Conservation (phyloP, 2,888 invertebrate species). For the Ophion obscuratus region DNA sequence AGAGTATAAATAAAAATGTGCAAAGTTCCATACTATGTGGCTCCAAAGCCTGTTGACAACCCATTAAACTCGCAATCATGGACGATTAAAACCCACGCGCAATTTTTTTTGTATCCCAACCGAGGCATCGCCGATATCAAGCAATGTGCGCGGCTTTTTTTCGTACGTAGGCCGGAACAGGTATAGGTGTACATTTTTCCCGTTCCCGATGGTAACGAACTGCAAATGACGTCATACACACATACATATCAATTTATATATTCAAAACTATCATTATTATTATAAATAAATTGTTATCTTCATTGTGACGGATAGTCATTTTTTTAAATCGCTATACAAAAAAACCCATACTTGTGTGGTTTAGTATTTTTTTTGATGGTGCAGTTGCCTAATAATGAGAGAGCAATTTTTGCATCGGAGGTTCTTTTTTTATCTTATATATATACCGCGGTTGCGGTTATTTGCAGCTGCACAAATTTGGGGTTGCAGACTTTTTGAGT, state of each 20-base stretch:
- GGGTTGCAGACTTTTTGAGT: no score
- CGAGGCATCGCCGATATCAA: neutral
- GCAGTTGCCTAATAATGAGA: neutral
- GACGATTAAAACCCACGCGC: constrained; percentile 27
- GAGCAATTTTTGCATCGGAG: no score
- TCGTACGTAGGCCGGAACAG: constrained; percentile 47
- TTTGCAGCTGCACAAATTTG: no score
- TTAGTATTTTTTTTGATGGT: neutral
- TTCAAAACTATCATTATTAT: neutral
- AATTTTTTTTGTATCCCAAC: neutral
- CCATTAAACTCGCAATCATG: neutral
- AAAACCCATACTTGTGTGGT: neutral
- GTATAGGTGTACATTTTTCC: constrained; percentile 44
- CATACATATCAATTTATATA: neutral
- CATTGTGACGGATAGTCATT: neutral
- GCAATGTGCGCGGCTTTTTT: constrained; percentile 14
- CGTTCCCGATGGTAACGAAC: constrained; percentile 60
- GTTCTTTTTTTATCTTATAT: no score
- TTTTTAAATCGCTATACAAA: neutral
- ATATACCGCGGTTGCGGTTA: no score
- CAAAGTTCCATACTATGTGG: neutral
- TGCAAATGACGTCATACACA: constrained; percentile 54
- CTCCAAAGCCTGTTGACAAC: neutral
- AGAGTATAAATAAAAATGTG: neutral
- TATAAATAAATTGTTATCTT: neutral